Evolutionary conservation across 2,888 invertebrate species (phyloP).

Genomic region (Cryptus armator): DNA sequence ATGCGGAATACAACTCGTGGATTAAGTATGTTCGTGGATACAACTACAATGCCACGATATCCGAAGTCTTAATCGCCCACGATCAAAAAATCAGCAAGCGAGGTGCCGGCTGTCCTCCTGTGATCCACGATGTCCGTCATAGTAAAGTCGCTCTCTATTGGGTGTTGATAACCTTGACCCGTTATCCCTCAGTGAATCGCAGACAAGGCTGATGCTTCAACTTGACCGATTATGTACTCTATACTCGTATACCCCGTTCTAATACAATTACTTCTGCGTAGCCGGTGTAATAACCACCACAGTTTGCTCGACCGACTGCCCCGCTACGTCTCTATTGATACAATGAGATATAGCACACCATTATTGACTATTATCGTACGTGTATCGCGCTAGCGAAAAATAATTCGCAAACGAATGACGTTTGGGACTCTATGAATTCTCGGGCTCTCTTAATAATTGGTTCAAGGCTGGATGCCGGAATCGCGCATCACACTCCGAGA

Average conservation of each 20-base stretch:
- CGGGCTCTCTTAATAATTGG: slow-evolving; percentile 43
- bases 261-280: slow-evolving; percentile 7
- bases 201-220: slow-evolving; percentile 78
- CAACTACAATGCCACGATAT: background rate
- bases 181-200: slow-evolving; percentile 75
- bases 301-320: background rate
- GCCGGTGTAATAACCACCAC: background rate
- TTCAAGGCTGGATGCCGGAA: slow-evolving; percentile 56
- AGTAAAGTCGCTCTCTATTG: slow-evolving; percentile 59
- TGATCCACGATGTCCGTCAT: slow-evolving; percentile 35
- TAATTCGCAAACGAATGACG: slow-evolving; percentile 15
- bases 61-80: slow-evolving; percentile 61
- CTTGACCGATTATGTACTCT: slow-evolving; percentile 77
- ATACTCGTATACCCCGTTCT: background rate
- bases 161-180: slow-evolving; percentile 77
- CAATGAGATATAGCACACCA: background rate
- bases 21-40: background rate
- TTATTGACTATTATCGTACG: slow-evolving; percentile 7
- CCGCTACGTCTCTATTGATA: background rate
- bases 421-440: slow-evolving; percentile 20
- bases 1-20: background rate
- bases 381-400: background rate
- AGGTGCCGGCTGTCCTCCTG: slow-evolving; percentile 63
- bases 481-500: slow-evolving; percentile 41
- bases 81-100: slow-evolving; percentile 69